Evolutionary conservation across 2,888 invertebrate species (phyloP).

Genomic region (Conops quadrifasciatus): DNA sequence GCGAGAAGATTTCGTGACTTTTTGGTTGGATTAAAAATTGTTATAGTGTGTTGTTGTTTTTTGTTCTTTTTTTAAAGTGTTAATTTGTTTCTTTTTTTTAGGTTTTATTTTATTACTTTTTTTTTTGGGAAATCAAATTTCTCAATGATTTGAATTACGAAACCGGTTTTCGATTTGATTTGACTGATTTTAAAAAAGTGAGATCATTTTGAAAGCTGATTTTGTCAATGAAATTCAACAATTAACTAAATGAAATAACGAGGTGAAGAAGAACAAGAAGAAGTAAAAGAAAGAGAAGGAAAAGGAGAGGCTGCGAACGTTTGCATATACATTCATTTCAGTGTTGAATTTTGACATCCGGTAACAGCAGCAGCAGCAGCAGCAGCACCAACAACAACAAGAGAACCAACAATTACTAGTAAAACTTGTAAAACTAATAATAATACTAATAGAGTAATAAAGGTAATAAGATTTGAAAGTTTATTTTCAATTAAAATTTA

Average conservation of each 20-base stretch:
- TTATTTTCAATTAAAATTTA: constrained; percentile 54
- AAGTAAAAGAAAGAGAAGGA: no score
- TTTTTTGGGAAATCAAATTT: constrained; percentile 6
- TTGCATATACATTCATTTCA: constrained; percentile 2
- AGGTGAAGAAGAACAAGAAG: no score
- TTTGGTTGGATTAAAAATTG: no score
- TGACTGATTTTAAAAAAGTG: constrained; percentile 66
- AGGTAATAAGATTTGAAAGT: constrained; percentile 47
- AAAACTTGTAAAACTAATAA: constrained; percentile 18
- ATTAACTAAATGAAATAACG: neutral
- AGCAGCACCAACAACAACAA: neutral
- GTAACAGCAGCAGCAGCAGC: neutral
- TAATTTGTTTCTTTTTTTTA: constrained; percentile 15
- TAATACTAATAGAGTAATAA: neutral
- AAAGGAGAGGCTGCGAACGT: no score
- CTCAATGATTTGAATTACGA: constrained; percentile 62
- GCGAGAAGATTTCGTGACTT: no score
- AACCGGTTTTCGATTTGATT: constrained; percentile 68
- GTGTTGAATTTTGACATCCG: no score
- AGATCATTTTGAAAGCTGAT: constrained; percentile 68
- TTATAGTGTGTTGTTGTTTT: neutral
- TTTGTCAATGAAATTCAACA: constrained; percentile 65
- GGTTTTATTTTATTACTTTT: neutral
- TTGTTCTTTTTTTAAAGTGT: constrained; percentile 9
- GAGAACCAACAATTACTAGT: neutral